A percentile compares a stretch with the other conserved stretches of the same genome.
These are phyloP conservation scores for Eufriesea mexicana DNA, from an alignment of 1,140 invertebrate species.

Conservation along the genomic window DNA sequence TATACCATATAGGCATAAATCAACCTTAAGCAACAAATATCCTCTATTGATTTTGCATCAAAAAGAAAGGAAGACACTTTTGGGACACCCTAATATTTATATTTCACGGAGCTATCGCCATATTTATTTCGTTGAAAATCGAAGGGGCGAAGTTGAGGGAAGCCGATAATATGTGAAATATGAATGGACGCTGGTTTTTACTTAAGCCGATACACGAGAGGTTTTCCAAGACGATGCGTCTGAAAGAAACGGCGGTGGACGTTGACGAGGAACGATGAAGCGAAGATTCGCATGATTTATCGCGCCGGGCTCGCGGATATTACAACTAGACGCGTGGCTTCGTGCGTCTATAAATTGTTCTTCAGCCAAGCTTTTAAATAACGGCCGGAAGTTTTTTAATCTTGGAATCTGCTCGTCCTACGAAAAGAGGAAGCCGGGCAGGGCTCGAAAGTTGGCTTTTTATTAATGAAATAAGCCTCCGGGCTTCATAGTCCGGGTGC, in stretches of 20 bases:
- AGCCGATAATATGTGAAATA: background rate
- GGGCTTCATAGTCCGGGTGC: background rate
- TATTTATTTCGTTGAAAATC: too few relatives aligned
- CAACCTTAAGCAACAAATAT: too few relatives aligned
- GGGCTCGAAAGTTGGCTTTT: constrained; percentile 8
- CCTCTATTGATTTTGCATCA: too few relatives aligned
- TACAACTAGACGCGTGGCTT: constrained; percentile 12
- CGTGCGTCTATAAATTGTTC: constrained; percentile 22
- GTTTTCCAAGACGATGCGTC: background rate
- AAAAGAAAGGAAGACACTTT: too few relatives aligned
- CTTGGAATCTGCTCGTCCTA: background rate
- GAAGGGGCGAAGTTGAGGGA: too few relatives aligned
- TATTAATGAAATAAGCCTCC: constrained; percentile 47
- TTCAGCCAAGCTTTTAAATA: background rate
- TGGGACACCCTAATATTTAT: too few relatives aligned
- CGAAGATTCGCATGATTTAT: constrained; percentile 52
- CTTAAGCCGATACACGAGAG: background rate
- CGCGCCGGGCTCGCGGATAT: constrained; percentile 4
- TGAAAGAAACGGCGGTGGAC: constrained; percentile 12
- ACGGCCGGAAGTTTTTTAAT: constrained; percentile 48
- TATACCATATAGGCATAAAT: too few relatives aligned
- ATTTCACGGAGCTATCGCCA: too few relatives aligned
- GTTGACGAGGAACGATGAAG: constrained; percentile 53
- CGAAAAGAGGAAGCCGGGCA: background rate
- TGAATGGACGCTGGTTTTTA: background rate